Evolutionary conservation across 2,113 vertebrate genomes (phyloP).

Genomic region (Eulacestoma nigropectus): DNA sequence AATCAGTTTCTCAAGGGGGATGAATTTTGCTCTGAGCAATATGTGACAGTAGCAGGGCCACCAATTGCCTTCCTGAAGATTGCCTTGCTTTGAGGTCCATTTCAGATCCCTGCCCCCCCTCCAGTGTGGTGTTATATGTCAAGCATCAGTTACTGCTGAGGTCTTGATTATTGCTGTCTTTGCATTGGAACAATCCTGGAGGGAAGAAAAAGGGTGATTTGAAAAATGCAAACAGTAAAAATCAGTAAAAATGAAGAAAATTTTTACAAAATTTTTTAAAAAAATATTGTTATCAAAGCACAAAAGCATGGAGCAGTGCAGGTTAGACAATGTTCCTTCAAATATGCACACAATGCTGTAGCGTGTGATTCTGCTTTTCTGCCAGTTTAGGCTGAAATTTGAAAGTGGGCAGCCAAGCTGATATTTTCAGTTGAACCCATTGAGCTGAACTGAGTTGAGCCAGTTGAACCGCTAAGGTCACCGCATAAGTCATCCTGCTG

Average conservation of each 20-base stretch:
- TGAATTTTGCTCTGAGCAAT: background rate
- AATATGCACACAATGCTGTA: background rate
- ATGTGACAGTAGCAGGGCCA: background rate
- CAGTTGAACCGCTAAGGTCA: background rate
- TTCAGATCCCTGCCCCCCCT: background rate
- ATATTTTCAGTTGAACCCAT: background rate
- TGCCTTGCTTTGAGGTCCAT: background rate
- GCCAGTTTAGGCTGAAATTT: background rate
- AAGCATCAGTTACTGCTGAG: background rate
- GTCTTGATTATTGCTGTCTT: background rate
- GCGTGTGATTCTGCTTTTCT: background rate
- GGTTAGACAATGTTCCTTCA: background rate
- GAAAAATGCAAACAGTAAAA: background rate
- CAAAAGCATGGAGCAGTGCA: background rate
- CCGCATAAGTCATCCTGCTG: background rate
- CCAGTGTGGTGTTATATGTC: background rate
- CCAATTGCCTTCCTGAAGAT: accelerated
- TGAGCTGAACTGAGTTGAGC: background rate
- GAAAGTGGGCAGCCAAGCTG: background rate
- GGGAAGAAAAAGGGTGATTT: background rate
- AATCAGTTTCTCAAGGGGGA: background rate
- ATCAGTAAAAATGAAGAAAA: background rate
- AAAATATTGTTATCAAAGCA: background rate
- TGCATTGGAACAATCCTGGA: background rate
- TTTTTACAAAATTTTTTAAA: background rate